Evolutionary conservation across 1,140 invertebrate genomes (phyloP).

Genomic region (Pomacea maculata): DNA sequence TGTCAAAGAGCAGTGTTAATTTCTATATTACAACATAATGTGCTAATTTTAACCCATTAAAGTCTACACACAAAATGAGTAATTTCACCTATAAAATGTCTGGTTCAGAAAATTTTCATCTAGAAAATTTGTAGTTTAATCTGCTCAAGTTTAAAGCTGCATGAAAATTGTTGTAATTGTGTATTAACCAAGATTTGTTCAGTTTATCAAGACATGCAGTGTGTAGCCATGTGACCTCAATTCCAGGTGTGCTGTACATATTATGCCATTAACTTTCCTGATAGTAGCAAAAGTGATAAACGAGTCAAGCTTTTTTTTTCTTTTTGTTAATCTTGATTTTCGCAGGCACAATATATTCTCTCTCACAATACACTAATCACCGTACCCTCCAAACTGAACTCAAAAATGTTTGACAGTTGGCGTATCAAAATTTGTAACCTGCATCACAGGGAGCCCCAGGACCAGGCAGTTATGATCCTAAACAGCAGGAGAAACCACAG

Average conservation of each 20-base stretch:
- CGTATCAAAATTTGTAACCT: constrained; percentile 8
- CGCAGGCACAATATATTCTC: not conserved
- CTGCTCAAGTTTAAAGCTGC: not conserved
- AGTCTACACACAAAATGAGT: not conserved
- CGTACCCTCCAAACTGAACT: not conserved
- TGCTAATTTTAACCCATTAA: not conserved
- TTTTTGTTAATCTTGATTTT: not conserved
- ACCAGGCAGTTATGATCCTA: constrained; percentile 54
- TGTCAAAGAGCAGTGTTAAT: too few relatives aligned
- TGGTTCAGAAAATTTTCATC: not conserved
- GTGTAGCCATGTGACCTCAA: too few relatives aligned
- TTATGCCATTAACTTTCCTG: not conserved
- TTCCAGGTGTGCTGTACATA: not conserved
- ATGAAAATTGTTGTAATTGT: not conserved
- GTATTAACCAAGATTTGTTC: too few relatives aligned
- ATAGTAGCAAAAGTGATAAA: not conserved
- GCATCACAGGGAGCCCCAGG: constrained; percentile 50
- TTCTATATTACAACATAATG: too few relatives aligned
- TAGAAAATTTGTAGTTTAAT: not conserved
- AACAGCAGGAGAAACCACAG: constrained; percentile 41
- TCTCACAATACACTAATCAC: not conserved
- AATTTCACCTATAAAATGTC: too few relatives aligned
- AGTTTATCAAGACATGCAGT: too few relatives aligned
- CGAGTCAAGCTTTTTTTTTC: too few relatives aligned
- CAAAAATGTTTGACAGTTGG: not conserved